A percentile compares a stretch with the other conserved stretches of the same genome.
phyloP scores from a whole-genome alignment of 1,140 invertebrate species.

The Centruroides sculpturatus region DNA sequence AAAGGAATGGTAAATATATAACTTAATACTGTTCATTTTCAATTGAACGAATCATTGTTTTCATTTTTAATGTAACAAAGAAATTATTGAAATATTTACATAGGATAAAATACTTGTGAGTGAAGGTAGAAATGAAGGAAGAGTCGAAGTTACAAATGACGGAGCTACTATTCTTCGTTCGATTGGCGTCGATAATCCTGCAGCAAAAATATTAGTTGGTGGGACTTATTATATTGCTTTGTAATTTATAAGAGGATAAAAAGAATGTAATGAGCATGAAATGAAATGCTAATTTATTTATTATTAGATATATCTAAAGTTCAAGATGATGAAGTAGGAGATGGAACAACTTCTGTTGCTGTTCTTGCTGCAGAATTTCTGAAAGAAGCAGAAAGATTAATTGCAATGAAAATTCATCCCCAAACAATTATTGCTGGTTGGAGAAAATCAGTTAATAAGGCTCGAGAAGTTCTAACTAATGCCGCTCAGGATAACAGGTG shows the following conservation, averaged over 20 bases:
- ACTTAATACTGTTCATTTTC: neutral
- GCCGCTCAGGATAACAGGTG: constrained; percentile 61
- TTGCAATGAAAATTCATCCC: constrained; percentile 91
- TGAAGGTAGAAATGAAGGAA: constrained; percentile 57
- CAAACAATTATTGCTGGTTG: constrained; percentile 96
- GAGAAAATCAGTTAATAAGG: constrained; percentile 69
- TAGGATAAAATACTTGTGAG: constrained; percentile 92
- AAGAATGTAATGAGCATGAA: no score
- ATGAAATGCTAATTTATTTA: no score
- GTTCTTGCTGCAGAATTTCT: constrained; percentile 91
- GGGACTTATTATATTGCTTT: constrained; percentile 13
- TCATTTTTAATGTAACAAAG: no score
- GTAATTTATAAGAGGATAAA: no score
- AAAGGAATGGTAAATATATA: constrained; percentile 73
- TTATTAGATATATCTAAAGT: constrained; percentile 82
- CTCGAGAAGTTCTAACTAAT: constrained; percentile 60
- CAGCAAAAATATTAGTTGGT: constrained; percentile 90
- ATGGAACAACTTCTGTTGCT: constrained; percentile 98
- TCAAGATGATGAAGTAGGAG: constrained; percentile 98
- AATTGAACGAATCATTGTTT: no score
- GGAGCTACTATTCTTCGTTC: constrained; percentile 96
- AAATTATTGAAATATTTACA: neutral
- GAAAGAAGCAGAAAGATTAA: constrained; percentile 84
- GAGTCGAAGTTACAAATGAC: constrained; percentile 96
- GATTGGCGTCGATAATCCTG: constrained; percentile 96